Evolutionary conservation across 2,888 invertebrate species (phyloP).

Genomic region (Plagiodera versicolora): DNA sequence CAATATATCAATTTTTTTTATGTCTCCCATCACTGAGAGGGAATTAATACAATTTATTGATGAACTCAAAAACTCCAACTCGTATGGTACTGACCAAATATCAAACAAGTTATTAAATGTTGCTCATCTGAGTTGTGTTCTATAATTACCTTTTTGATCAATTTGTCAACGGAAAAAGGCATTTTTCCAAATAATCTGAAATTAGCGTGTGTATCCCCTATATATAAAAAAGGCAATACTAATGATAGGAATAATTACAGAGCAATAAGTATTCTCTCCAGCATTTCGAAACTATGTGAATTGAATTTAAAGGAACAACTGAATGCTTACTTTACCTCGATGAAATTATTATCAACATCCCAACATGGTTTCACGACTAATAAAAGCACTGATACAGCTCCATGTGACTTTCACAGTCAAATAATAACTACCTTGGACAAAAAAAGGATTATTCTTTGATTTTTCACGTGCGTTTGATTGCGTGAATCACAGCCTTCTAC

Average conservation of each 20-base stretch:
- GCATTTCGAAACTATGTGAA: neutral
- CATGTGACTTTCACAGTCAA: slow-evolving; percentile 2
- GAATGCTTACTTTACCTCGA: neutral
- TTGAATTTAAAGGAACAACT: neutral
- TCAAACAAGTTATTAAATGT: slow-evolving; percentile 5
- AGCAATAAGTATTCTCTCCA: neutral
- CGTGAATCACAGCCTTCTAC: neutral
- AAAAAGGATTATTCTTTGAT: neutral
- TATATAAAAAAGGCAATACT: too few species aligned
- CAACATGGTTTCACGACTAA: slow-evolving; percentile 3
- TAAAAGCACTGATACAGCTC: slow-evolving; percentile 2
- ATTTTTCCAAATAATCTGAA: neutral
- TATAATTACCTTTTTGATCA: neutral
- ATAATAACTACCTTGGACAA: slow-evolving; percentile 5
- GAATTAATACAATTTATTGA: neutral
- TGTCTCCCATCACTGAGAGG: neutral
- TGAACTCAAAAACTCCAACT: neutral
- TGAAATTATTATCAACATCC: slow-evolving; percentile 1
- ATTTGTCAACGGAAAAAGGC: slow-evolving; percentile 2
- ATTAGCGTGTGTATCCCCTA: too few species aligned
- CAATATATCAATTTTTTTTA: neutral
- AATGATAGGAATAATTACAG: neutral
- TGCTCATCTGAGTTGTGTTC: neutral
- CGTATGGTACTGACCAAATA: neutral
- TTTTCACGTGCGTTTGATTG: neutral